A percentile compares a stretch with the other conserved stretches of the same genome.
phyloP scores from a whole-genome alignment of 2,888 invertebrate species.

The Boloria euphrosyne region DNA sequence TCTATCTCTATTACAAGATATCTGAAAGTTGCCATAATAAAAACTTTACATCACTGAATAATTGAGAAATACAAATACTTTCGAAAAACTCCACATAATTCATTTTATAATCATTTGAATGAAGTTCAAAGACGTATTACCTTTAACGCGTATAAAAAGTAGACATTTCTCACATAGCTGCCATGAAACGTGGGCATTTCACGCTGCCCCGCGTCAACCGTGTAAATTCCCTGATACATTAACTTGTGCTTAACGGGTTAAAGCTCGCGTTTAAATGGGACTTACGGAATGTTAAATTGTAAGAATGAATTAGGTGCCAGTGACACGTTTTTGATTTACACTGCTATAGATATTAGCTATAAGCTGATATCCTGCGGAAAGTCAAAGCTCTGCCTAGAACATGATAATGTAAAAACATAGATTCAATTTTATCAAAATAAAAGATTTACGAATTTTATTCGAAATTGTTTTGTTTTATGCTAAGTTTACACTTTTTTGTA shows the following conservation, averaged over 20 bases:
- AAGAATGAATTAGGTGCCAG: background rate
- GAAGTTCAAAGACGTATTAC: conserved; percentile 19
- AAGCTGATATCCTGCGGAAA: too few relatives aligned
- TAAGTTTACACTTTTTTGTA: too few relatives aligned
- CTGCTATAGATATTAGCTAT: too few relatives aligned
- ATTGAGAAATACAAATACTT: too few relatives aligned
- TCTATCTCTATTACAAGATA: too few relatives aligned
- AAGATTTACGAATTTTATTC: too few relatives aligned
- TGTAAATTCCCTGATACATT: conserved; percentile 58
- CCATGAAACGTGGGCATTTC: conserved; percentile 64
- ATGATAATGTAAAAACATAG: too few relatives aligned
- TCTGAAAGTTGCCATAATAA: background rate
- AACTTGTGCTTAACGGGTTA: conserved; percentile 30
- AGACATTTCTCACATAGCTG: conserved; percentile 67
- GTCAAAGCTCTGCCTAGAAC: too few relatives aligned
- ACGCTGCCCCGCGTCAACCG: conserved; percentile 61
- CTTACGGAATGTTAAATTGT: conserved; percentile 23
- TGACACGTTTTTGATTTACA: too few relatives aligned
- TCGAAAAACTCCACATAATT: background rate
- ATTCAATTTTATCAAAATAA: too few relatives aligned
- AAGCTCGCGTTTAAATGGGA: conserved; percentile 36
- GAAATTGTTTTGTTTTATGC: too few relatives aligned
- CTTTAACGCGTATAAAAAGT: conserved; percentile 56
- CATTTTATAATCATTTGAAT: conserved; percentile 11
- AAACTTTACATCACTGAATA: conserved; percentile 6